A percentile compares a stretch with the other conserved stretches of the same genome.
phyloP scores from a whole-genome alignment of 2,888 invertebrate species.

The Gymnoscelis rufifasciata region DNA sequence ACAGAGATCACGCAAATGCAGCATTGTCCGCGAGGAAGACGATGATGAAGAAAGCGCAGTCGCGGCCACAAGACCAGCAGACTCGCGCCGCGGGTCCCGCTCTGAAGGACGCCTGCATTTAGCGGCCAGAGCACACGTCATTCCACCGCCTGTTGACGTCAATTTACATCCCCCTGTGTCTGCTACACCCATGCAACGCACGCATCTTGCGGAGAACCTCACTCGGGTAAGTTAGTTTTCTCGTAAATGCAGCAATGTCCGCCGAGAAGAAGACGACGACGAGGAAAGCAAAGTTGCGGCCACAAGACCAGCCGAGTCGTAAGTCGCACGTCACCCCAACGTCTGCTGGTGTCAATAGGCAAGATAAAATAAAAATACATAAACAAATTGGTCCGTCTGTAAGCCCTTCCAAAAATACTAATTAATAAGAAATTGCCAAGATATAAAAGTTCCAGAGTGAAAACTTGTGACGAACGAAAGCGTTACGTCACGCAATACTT shows the following conservation, averaged over 20 bases:
- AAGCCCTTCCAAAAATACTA: too few species aligned
- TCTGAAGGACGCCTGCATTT: constrained; percentile 88
- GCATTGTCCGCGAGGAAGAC: constrained; percentile 93
- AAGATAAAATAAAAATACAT: too few species aligned
- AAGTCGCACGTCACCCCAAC: constrained; percentile 81
- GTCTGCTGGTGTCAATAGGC: constrained; percentile 62
- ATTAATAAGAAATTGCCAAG: too few species aligned
- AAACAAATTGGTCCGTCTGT: too few species aligned
- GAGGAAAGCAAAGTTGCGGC: constrained; percentile 82
- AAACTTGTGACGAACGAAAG: too few species aligned
- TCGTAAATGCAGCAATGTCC: constrained; percentile 94
- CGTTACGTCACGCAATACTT: too few species aligned
- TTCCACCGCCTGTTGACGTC: constrained; percentile 72
- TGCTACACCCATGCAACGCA: constrained; percentile 41
- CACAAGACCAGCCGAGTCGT: constrained; percentile 74
- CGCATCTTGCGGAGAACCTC: constrained; percentile 80
- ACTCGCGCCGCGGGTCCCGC: constrained; percentile 83
- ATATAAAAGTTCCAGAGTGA: too few species aligned
- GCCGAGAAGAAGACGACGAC: constrained; percentile 93
- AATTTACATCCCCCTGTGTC: not conserved
- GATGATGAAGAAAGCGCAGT: constrained; percentile 87
- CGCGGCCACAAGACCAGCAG: constrained; percentile 77
- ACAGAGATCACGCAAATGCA: constrained; percentile 89
- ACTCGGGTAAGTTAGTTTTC: constrained; percentile 77
- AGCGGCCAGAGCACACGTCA: constrained; percentile 81